A percentile compares a stretch with the other conserved stretches of the same genome.
These are phyloP conservation scores for Euura lappo DNA, from an alignment of 1,140 invertebrate genomes.

Conservation along the genomic window DNA sequence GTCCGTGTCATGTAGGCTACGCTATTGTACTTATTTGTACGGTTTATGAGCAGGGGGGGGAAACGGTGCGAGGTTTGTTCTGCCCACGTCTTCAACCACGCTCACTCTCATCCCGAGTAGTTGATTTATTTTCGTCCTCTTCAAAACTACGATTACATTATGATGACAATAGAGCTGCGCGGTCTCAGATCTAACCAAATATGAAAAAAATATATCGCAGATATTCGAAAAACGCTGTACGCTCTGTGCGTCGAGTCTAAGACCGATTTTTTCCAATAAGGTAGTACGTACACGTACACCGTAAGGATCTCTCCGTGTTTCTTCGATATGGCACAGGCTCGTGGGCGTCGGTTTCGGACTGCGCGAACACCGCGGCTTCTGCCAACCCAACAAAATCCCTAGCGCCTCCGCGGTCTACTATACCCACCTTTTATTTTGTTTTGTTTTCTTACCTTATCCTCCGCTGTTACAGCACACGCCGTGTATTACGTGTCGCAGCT, in stretches of 20 bases:
- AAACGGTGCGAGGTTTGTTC: neutral
- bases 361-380: conserved; percentile 10
- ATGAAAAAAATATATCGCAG: too few relatives aligned
- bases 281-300: neutral
- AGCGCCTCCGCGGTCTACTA: neutral
- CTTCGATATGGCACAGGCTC: neutral
- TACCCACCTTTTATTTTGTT: neutral
- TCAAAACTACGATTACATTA: too few relatives aligned
- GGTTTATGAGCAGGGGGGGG: neutral
- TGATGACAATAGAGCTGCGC: too few relatives aligned
- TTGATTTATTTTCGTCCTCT: too few relatives aligned
- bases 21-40: neutral
- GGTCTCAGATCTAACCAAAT: too few relatives aligned
- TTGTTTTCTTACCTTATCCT: neutral
- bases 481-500: neutral
- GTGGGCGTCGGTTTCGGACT: conserved; percentile 21
- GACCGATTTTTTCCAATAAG: neutral
- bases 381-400: conserved; percentile 15
- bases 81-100: too few relatives aligned
- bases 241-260: too few relatives aligned
- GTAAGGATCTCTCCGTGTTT: neutral
- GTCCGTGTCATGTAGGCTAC: conserved; percentile 1
- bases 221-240: too few relatives aligned
- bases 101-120: too few relatives aligned
- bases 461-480: neutral